Evolutionary conservation across 1,140 invertebrate genomes (phyloP).

Genomic region (Medauroidea extradentata): DNA sequence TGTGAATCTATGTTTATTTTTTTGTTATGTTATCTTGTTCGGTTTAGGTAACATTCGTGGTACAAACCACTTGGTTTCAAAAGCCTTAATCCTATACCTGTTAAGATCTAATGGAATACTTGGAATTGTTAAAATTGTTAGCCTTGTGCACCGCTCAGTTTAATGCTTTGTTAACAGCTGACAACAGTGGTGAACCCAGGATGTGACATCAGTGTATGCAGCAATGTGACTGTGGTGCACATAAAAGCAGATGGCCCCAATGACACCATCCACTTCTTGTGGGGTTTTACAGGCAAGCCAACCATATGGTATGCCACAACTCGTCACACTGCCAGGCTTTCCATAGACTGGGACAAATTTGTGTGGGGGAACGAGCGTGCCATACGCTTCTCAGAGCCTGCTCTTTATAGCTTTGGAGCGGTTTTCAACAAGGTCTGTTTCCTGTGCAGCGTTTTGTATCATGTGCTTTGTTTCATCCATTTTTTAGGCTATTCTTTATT

Average conservation of each 20-base stretch:
- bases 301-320: slow-evolving; percentile 48
- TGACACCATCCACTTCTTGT: slow-evolving; percentile 55
- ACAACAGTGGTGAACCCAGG: slow-evolving; percentile 3
- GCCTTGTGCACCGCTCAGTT: too few species aligned
- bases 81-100: too few species aligned
- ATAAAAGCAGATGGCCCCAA: slow-evolving; percentile 45
- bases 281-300: slow-evolving; percentile 54
- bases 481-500: too few species aligned
- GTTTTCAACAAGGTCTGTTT: slow-evolving; percentile 54
- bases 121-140: too few species aligned
- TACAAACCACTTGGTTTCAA: too few species aligned
- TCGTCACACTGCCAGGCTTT: slow-evolving; percentile 39
- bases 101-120: too few species aligned
- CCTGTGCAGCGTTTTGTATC: too few species aligned
- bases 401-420: slow-evolving; percentile 50
- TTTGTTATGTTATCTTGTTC: too few species aligned
- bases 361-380: slow-evolving; percentile 27
- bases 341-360: slow-evolving; percentile 45
- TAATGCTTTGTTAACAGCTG: slow-evolving; percentile 6
- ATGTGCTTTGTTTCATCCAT: too few species aligned
- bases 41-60: too few species aligned
- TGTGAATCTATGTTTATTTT: too few species aligned
- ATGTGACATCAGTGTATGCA: slow-evolving; percentile 22
- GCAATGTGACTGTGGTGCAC: slow-evolving; percentile 44
- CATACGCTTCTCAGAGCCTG: slow-evolving; percentile 43